A percentile compares a stretch with the other conserved stretches of the same genome.
phyloP scores from a whole-genome alignment of 1,140 invertebrate species.

The Heliconius himera region DNA sequence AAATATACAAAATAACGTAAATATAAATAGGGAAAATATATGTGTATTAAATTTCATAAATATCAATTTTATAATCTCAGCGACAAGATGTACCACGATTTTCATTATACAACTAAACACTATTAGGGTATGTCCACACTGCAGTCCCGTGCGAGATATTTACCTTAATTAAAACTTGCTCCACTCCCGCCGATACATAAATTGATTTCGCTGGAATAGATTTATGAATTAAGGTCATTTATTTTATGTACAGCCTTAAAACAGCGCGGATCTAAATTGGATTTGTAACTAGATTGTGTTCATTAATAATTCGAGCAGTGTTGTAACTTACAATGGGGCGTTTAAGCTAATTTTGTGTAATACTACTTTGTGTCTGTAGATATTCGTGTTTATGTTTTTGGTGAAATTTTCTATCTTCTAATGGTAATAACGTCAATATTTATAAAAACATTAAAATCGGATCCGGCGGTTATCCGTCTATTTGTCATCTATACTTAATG shows the following conservation, averaged over 20 bases:
- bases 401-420: background rate
- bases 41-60: constrained; percentile 1
- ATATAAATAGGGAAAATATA: too few relatives aligned
- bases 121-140: constrained; percentile 67
- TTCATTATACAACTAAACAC: constrained; percentile 64
- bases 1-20: too few relatives aligned
- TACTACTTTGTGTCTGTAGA: background rate
- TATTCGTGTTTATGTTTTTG: background rate
- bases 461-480: too few relatives aligned
- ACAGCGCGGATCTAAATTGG: background rate
- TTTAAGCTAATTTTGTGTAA: background rate
- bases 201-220: constrained; percentile 51
- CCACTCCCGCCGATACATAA: constrained; percentile 46
- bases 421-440: too few relatives aligned
- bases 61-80: constrained; percentile 31
- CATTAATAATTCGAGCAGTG: constrained; percentile 14
- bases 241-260: constrained; percentile 21
- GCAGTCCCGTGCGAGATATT: constrained; percentile 65
- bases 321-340: constrained; percentile 1
- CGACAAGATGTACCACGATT: constrained; percentile 44
- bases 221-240: constrained; percentile 36
- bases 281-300: constrained; percentile 14
- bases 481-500: too few relatives aligned
- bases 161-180: constrained; percentile 74
- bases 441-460: too few relatives aligned